Base-by-base conservation (phyloP, 2,888 invertebrate genomes). In the Ennomos erosarius region DNA sequence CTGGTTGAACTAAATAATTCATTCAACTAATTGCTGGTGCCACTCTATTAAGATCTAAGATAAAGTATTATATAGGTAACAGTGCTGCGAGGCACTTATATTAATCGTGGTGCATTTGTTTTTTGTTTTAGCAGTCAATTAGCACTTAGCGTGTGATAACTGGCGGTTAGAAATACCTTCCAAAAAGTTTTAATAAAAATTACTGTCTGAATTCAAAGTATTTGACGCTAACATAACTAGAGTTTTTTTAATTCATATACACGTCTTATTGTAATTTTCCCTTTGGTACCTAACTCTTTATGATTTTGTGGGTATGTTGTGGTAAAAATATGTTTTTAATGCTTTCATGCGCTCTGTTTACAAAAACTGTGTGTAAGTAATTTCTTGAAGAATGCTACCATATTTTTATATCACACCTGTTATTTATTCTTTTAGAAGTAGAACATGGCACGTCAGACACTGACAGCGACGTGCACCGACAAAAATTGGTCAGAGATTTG, bases 21-120 rank as follows among this genome's bases (percentile, higher is more conserved):
- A 78, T 81, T 81, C 74, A 70, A 74, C 70, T 81, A 80, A 84
- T 84, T 80, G 76, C 75, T 70, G 65, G 62, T 69, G 64, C 64
- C 65, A 67, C 64, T 73, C 70, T 78, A 76, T 76, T 79, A 74
- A 78, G 79, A 82, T 82, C 58, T 47, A 34, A 67, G 82, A 84
- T 82, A 81, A 71, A 48, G 52, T 47, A 34, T 66, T 81, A 84
- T 82, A 81, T 71, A 48, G 52, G 59, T 54, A 62, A 64, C 61
- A 67, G 58, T 60, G 67, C 65, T 63, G 68, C 62, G 51, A 60
- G 57, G 61, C 68, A 71, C 76, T 74, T 71, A 64, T 69, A 64
- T 65, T 64, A 64, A 67, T 75, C 52, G 55, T 54, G 55, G 48
- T 65, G 55, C 43, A 57, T 60, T 56, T 39, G 57, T 57, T 47